phyloP scores from a whole-genome alignment of 92 coral and sea anemone genomes.

The Palythoa grandis region DNA sequence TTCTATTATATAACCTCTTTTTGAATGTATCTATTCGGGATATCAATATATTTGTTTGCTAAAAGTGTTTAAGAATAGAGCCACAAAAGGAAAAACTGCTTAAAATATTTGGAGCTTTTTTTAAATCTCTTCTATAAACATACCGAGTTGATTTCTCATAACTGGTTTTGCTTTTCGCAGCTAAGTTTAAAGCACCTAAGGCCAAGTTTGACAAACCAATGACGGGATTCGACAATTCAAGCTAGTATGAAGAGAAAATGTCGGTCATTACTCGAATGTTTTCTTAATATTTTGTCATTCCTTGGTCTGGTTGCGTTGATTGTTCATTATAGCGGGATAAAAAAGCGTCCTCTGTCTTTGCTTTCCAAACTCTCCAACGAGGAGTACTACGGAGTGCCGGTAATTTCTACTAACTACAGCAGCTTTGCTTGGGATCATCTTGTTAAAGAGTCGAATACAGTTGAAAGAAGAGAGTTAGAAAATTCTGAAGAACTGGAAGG shows the following conservation, averaged over 20 bases:
- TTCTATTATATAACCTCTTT: too few species aligned
- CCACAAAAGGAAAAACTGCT: too few species aligned
- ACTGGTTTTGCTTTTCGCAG: background rate
- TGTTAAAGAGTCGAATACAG: background rate
- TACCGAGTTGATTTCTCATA: background rate
- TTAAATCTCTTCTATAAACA: too few species aligned
- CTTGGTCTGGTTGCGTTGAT: conserved; percentile 12
- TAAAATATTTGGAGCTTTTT: too few species aligned
- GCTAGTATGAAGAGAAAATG: conserved; percentile 10
- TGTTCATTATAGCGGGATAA: background rate
- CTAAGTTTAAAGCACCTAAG: background rate
- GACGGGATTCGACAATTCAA: background rate
- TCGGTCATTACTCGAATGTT: background rate
- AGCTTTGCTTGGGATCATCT: background rate
- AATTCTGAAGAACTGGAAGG: conserved; percentile 28
- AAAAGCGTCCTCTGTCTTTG: background rate
- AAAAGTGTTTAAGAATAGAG: too few species aligned
- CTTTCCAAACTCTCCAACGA: background rate
- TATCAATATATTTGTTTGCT: too few species aligned
- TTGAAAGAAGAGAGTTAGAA: background rate
- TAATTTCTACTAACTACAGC: background rate
- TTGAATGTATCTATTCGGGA: too few species aligned
- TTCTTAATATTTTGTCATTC: conserved; percentile 2
- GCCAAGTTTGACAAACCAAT: background rate
- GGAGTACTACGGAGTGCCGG: background rate